Evolutionary conservation across 2,888 invertebrate genomes (phyloP).

Genomic region (Embidobia sp.): DNA sequence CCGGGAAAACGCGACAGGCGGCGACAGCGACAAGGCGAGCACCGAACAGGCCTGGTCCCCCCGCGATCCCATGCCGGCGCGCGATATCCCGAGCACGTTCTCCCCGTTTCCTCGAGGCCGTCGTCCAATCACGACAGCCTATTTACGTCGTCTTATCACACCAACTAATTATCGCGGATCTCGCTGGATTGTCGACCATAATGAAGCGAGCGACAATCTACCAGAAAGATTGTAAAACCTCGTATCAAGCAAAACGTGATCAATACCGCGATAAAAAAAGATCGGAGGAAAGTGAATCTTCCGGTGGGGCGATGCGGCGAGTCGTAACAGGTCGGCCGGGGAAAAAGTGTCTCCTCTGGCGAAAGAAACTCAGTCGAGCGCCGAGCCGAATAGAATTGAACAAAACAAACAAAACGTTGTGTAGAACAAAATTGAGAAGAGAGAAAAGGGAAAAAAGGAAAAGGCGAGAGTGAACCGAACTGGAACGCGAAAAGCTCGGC

Average conservation of each 20-base stretch:
- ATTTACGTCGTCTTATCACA: constrained; percentile 13
- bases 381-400: too few species aligned
- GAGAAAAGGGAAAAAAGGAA: too few species aligned
- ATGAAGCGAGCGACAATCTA: constrained; percentile 21
- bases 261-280: constrained; percentile 44
- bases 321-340: neutral
- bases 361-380: too few species aligned
- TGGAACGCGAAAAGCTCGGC: too few species aligned
- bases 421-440: too few species aligned
- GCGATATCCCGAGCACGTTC: neutral
- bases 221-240: constrained; percentile 42
- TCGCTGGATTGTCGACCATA: constrained; percentile 5
- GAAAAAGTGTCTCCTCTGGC: too few species aligned
- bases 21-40: too few species aligned
- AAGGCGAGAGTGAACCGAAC: too few species aligned
- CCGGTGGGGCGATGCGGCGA: constrained; percentile 12
- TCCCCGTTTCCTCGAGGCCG: neutral
- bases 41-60: too few species aligned
- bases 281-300: constrained; percentile 12
- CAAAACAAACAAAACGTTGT: too few species aligned
- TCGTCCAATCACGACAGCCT: neutral
- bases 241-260: constrained; percentile 38
- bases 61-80: too few species aligned
- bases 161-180: constrained; percentile 1
- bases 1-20: too few species aligned